A percentile compares a stretch with the other conserved stretches of the same genome.
Conservation (phyloP, 2,113 vertebrate genomes). For the Seriola dumerili region DNA sequence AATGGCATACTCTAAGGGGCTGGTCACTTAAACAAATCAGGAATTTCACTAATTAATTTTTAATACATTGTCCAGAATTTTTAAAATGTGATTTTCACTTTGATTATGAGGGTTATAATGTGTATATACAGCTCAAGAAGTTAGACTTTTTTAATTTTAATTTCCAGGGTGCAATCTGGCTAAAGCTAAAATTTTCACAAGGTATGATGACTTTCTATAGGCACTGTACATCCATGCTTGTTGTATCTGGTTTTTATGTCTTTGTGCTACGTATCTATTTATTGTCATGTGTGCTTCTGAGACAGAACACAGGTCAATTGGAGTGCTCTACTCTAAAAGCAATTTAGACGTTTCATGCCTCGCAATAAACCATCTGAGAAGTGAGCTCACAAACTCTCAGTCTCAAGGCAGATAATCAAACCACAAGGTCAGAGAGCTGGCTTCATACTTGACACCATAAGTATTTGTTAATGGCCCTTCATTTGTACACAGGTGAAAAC, state of each 20-base stretch:
- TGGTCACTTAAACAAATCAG: no score
- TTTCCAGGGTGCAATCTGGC: no score
- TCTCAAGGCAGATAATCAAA: slow-evolving; percentile 74
- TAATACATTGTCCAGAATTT: no score
- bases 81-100: no score
- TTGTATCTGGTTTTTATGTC: neutral
- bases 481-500: slow-evolving; percentile 61
- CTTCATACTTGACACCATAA: slow-evolving; percentile 73
- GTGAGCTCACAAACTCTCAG: slow-evolving; percentile 66
- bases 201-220: no score
- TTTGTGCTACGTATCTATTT: slow-evolving; percentile 14
- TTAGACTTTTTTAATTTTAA: no score
- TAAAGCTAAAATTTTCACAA: no score
- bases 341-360: slow-evolving; percentile 60
- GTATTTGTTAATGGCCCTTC: slow-evolving; percentile 75
- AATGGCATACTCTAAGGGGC: no score
- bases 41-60: no score
- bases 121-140: no score
- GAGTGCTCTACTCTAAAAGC: slow-evolving; percentile 47
- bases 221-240: neutral
- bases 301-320: slow-evolving; percentile 51
- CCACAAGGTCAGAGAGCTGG: slow-evolving; percentile 71
- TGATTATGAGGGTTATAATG: no score
- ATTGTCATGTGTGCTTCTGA: slow-evolving; percentile 25
- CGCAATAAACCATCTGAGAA: slow-evolving; percentile 63